Evolutionary conservation across 2,113 vertebrate genomes (phyloP), one percentile per base, ranked within the genome.

Genomic region (Eonycteris spelaea): DNA sequence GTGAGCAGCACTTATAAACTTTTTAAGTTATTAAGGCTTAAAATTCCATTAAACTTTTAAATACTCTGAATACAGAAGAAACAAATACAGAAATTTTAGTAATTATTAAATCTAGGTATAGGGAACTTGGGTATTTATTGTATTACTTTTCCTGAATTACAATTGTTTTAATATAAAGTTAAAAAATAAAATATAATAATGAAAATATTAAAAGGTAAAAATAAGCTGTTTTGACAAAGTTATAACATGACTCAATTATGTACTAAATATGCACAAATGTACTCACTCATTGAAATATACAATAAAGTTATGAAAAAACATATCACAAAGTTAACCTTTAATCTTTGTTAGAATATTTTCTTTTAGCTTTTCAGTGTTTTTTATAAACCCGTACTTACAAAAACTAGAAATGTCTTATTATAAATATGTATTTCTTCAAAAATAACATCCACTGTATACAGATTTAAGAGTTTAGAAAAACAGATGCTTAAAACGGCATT

Each of bases 181-280:
- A 85, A 96, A 90, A 89, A 87, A 95, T 71, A 67, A 91, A 95
- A 89, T 85, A 53, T 83, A 90, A 67, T 43, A 80, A 74, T 77
- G 18, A 11, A 79, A 88, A 74, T 74, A 82, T 61, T 90, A 86
- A 87, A 91, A 95, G 26, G 11, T 53, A 2, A 55, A 96, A 91
- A 93, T 57, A 71, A 86, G 22, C 7, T 83, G 9, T 55, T 70
- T 43, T 75, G 77, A 67, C 26, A 88, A 18, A 40, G 77, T 94
- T 91, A 57, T 77, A 90, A 86, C 35, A 79, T 57, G 45, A 87
- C 12, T 45, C 28, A 70, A 63, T 82, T 93, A 85, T n/a, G 57
- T 83, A 71, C 68, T 84, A 91, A 87, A 78, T 68, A 79, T 70
- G 33, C 13, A 67, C 38, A 84, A 67, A 67, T n/a, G 13, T 5